Percentiles rank a stretch among this genome's conserved stretches.
Evolutionary conservation across 64 coral and sea anemone genomes (phyloP).

Genomic region (Montipora efflorescens): DNA sequence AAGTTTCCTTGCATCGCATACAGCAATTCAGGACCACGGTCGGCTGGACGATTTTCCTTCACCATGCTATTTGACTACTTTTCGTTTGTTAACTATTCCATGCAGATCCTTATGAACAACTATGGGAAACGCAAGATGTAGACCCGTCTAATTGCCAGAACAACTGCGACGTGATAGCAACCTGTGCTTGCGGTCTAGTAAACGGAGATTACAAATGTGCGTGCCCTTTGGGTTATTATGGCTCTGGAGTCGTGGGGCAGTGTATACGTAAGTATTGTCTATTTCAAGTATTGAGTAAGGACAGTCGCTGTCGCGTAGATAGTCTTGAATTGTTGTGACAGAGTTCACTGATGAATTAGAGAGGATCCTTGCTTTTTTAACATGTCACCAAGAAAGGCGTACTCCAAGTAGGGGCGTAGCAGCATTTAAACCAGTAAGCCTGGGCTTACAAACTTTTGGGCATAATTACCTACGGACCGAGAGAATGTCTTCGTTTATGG

Average conservation of each 20-base stretch:
- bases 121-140: slow-evolving; percentile 66
- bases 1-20: no score
- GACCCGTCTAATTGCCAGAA: slow-evolving; percentile 29
- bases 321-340: no score
- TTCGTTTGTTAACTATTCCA: background rate
- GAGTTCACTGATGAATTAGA: no score
- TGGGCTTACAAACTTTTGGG: no score
- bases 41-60: background rate
- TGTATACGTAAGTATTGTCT: slow-evolving; percentile 51
- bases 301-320: no score
- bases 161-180: slow-evolving; percentile 38
- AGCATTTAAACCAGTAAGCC: no score
- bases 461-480: background rate
- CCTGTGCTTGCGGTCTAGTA: slow-evolving; percentile 82
- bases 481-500: background rate
- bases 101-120: slow-evolving; percentile 78
- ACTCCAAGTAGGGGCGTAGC: no score
- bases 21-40: no score
- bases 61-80: no score
- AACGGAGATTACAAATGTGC: slow-evolving; percentile 84
- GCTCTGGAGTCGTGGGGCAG: slow-evolving; percentile 55
- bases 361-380: no score
- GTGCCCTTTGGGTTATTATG: slow-evolving; percentile 61
- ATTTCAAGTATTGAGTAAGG: no score
- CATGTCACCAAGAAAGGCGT: no score